phyloP scores from a whole-genome alignment of 1,140 invertebrate genomes.

The Drosophila burlai region DNA sequence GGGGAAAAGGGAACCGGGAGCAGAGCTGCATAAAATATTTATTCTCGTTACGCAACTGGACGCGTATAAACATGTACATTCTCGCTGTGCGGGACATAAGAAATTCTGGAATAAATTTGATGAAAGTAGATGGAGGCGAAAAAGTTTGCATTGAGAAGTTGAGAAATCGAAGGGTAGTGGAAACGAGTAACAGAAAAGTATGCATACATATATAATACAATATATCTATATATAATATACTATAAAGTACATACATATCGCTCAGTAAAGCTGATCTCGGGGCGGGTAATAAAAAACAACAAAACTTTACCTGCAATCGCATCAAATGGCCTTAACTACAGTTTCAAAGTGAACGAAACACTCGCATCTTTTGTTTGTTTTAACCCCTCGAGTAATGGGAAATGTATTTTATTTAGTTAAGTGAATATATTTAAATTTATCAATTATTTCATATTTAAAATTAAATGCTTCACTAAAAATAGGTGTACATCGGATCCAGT shows the following conservation, averaged over 20 bases:
- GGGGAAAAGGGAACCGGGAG: not conserved
- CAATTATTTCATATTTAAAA: too few species aligned
- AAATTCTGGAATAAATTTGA: slow-evolving; percentile 36
- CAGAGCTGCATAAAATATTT: slow-evolving; percentile 30
- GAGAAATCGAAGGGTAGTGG: slow-evolving; percentile 11
- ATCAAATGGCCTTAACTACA: slow-evolving; percentile 12
- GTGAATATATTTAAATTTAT: not conserved
- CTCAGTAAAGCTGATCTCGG: not conserved
- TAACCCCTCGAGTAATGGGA: not conserved
- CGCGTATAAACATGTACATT: slow-evolving; percentile 7
- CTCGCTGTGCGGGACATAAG: slow-evolving; percentile 25
- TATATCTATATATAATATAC: not conserved
- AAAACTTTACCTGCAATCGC: slow-evolving; percentile 15
- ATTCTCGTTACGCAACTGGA: slow-evolving; percentile 11
- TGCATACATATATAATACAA: not conserved
- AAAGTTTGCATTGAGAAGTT: slow-evolving; percentile 28
- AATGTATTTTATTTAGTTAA: not conserved
- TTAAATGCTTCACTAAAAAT: too few species aligned
- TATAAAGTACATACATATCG: not conserved
- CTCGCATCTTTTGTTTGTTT: not conserved
- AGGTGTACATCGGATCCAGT: not conserved
- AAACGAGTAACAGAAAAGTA: not conserved
- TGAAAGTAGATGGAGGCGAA: slow-evolving; percentile 12
- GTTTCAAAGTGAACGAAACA: slow-evolving; percentile 20
- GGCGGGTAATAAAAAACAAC: not conserved